phyloP scores from a whole-genome alignment of 2,888 invertebrate genomes.

The Meteorus colon region DNA sequence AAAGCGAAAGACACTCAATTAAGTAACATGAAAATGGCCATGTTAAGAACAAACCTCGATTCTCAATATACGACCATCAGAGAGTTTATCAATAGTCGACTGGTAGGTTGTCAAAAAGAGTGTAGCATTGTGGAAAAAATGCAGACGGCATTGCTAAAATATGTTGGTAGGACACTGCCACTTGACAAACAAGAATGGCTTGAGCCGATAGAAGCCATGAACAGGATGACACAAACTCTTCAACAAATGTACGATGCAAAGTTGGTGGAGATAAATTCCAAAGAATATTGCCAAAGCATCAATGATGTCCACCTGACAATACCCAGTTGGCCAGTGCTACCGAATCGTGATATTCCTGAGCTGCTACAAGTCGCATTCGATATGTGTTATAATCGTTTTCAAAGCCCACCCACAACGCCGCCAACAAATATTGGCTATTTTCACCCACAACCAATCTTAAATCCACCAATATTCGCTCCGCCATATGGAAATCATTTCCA shows the following conservation, averaged over 20 bases:
- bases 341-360: slow-evolving; percentile 24
- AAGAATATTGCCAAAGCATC: background rate
- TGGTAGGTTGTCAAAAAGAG: background rate
- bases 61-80: slow-evolving; percentile 30
- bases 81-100: background rate
- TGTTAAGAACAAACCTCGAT: slow-evolving; percentile 33
- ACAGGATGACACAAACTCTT: background rate
- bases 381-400: slow-evolving; percentile 24
- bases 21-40: background rate
- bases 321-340: slow-evolving; percentile 21
- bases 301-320: slow-evolving; percentile 12
- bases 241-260: background rate
- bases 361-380: slow-evolving; percentile 36
- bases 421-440: background rate
- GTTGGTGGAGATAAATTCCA: background rate
- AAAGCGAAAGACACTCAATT: background rate
- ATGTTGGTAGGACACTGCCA: background rate
- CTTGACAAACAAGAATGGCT: slow-evolving; percentile 20
- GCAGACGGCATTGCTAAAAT: slow-evolving; percentile 6
- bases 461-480: slow-evolving; percentile 5
- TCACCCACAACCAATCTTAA: background rate
- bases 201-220: slow-evolving; percentile 6
- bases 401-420: background rate
- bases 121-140: slow-evolving; percentile 21
- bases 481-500: background rate